Evolutionary conservation across 2,113 vertebrate species (phyloP).

Genomic region (Electrona antarctica): DNA sequence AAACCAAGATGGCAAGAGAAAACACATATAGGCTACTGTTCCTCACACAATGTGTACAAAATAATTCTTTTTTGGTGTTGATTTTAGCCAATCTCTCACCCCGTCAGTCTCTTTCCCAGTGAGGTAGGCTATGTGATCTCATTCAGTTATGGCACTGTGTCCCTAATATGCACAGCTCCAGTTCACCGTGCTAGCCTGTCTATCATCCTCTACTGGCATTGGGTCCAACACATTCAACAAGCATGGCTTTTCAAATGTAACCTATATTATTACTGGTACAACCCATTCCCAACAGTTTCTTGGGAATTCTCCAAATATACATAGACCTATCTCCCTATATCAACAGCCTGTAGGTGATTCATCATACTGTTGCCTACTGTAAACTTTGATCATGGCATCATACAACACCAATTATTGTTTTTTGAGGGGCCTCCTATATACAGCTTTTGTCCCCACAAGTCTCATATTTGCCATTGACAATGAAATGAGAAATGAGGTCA

Average conservation of each 20-base stretch:
- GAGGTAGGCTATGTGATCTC: conserved; percentile 22
- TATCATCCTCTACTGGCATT: not conserved
- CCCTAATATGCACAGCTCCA: conserved; percentile 4
- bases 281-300: not conserved
- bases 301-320: not conserved
- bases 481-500: too few relatives aligned
- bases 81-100: conserved; percentile 35
- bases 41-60: conserved; percentile 41
- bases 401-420: not conserved
- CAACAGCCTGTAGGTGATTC: not conserved
- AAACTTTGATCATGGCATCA: not conserved
- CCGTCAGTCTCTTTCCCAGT: conserved; percentile 24
- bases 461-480: too few relatives aligned
- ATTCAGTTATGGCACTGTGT: conserved; percentile 31
- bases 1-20: conserved; percentile 31
- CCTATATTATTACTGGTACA: conserved; percentile 19
- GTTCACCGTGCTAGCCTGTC: conserved; percentile 12
- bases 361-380: not conserved
- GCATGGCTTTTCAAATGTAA: conserved; percentile 28
- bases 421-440: too few relatives aligned
- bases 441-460: too few relatives aligned
- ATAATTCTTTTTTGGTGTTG: conserved; percentile 29
- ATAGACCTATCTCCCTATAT: not conserved
- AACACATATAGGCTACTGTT: conserved; percentile 8
- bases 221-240: too few relatives aligned